Base-by-base conservation (phyloP, 2,888 invertebrate genomes). In the Selenia dentaria region DNA sequence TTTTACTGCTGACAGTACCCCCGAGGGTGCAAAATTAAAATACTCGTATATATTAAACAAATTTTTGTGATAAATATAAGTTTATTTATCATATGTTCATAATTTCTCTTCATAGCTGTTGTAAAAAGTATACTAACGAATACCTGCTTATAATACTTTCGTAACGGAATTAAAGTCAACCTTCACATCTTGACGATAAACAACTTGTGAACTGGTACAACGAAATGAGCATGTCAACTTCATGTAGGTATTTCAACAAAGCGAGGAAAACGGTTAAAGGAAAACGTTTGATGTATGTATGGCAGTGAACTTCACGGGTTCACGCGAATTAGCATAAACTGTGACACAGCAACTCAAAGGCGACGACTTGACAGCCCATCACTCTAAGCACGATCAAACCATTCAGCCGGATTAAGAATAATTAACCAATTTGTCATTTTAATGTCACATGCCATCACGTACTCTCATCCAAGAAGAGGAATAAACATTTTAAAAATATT, bases 391-490 rank as follows among this genome's bases (percentile, higher is more conserved):
- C 75, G 73, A 81, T 85, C 83, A 83, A 81, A 79, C 76, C 79
- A 75, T 82, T 84, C 81, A 79, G 62, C 51, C 78, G 83, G 87
- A 86, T 87, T 78, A 84, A 87, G 87, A 89, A 87, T 88, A 90
- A 90, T 90, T 89, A 89, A 82, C 79, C 80, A 80, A 90, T 90
- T 88, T 86, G 81, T 90, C 89, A 89, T 89, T 89, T 89, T 86
- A 87, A 89, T 87, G 89, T 88, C 87, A 87, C 88, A 89, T 88
- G 87, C 88, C 90, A 81, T 84, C 90, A 89, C 90, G 89, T 86
- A 74, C 71, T 60, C 62, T 39, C 40, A 49, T 54, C 68, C 63
- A 67, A 62, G 64, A 68, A 68, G 78, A 77, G 71, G 67, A 76
- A 84, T 77, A 79, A 85, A 80, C 78, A 78, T 76, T 73, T 78